A percentile compares a stretch with the other conserved stretches of the same genome.
Conservation (phyloP, 2,888 invertebrate species). For the Volucella zonaria region DNA sequence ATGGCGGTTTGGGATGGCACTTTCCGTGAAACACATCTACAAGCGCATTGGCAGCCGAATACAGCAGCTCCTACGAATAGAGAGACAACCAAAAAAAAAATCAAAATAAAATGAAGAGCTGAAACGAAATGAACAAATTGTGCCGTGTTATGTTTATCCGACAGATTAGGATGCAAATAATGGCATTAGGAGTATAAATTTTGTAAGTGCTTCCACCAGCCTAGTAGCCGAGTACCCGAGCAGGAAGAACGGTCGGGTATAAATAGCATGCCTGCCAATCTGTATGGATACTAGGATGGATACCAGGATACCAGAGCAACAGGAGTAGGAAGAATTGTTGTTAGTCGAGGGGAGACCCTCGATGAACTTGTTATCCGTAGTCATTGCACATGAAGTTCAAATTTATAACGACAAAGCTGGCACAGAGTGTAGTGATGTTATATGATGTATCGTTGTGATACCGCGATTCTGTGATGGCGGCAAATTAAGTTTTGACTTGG, state of each 20-base stretch:
- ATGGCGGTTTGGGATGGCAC: slow-evolving; percentile 38
- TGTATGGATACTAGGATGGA: no score
- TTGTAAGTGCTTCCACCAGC: slow-evolving; percentile 66
- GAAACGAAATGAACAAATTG: slow-evolving; percentile 69
- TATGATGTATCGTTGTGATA: neutral
- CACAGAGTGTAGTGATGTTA: slow-evolving; percentile 31
- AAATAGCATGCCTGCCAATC: no score
- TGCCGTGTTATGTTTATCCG: slow-evolving; percentile 74
- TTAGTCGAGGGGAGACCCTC: neutral
- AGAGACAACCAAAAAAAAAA: slow-evolving; percentile 4
- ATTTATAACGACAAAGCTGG: slow-evolving; percentile 12
- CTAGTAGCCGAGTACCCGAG: slow-evolving; percentile 12
- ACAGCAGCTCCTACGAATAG: slow-evolving; percentile 60
- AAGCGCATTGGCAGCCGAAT: slow-evolving; percentile 62
- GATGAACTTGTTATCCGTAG: slow-evolving; percentile 12
- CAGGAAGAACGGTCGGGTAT: neutral
- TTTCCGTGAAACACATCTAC: slow-evolving; percentile 61
- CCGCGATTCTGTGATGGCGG: slow-evolving; percentile 36
- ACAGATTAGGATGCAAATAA: slow-evolving; percentile 71
- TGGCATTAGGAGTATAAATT: slow-evolving; percentile 69
- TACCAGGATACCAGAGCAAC: slow-evolving; percentile 31
- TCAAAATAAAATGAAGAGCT: slow-evolving; percentile 17
- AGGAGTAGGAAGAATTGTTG: slow-evolving; percentile 17
- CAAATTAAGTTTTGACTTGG: slow-evolving; percentile 57
- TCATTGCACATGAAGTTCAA: slow-evolving; percentile 6